A percentile compares a stretch with the other conserved stretches of the same genome.
phyloP scores from a whole-genome alignment of 2,113 vertebrate species.

The Puntigrus tetrazona region DNA sequence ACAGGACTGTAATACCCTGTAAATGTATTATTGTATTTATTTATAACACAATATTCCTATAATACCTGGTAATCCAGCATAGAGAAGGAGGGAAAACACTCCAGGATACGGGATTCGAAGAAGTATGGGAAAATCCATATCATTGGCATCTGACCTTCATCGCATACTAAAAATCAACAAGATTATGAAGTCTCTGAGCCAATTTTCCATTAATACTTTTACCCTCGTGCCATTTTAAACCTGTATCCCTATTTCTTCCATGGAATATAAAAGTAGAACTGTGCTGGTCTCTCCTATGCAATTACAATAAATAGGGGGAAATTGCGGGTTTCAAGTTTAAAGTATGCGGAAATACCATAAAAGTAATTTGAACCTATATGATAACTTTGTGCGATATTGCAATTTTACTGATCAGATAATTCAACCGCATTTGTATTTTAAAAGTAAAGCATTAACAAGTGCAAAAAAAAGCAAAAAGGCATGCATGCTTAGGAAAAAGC shows the following conservation, averaged over 20 bases:
- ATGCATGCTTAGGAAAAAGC: too few relatives aligned
- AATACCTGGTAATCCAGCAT: slow-evolving; percentile 99
- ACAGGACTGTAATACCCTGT: background rate
- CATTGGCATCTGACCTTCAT: slow-evolving; percentile 77
- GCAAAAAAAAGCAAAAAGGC: too few relatives aligned
- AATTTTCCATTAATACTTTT: background rate
- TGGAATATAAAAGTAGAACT: background rate
- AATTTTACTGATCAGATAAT: background rate
- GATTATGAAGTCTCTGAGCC: background rate
- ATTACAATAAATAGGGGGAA: background rate
- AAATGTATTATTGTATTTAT: background rate
- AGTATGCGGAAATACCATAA: background rate
- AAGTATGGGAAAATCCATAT: slow-evolving; percentile 98
- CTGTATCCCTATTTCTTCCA: background rate
- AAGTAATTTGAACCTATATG: background rate
- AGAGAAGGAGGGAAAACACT: slow-evolving; percentile 83
- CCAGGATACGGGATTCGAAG: slow-evolving; percentile 90
- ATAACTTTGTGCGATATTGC: background rate
- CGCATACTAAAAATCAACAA: slow-evolving; percentile 66
- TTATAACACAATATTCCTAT: background rate
- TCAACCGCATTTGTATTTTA: too few relatives aligned
- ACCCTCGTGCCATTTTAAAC: background rate
- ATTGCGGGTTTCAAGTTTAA: background rate
- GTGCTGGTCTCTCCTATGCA: background rate
- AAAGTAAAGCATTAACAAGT: background rate